phyloP scores from a whole-genome alignment of 2,113 vertebrate species.

The Podilymbus podiceps region DNA sequence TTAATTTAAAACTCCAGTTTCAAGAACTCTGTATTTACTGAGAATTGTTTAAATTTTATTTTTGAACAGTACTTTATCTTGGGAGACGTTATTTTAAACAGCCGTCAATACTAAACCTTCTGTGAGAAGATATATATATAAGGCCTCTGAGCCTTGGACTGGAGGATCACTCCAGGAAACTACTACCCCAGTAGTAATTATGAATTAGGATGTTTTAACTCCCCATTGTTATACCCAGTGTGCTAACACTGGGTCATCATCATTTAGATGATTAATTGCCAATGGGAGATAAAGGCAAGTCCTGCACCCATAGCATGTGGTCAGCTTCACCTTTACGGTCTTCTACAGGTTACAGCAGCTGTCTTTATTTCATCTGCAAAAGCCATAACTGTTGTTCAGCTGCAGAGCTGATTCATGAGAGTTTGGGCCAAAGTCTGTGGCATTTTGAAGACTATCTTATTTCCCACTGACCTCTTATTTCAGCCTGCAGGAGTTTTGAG shows the following conservation, averaged over 20 bases:
- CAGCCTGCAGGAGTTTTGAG: not conserved
- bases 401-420: not conserved
- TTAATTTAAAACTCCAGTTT: not conserved
- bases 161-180: not conserved
- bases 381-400: not conserved
- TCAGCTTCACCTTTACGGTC: not conserved
- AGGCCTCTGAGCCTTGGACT: not conserved
- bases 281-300: not conserved
- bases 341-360: not conserved
- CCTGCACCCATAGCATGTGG: rapidly evolving
- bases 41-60: not conserved
- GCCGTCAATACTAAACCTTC: not conserved
- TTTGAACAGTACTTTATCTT: not conserved
- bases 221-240: not conserved
- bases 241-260: too few species aligned
- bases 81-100: not conserved
- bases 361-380: not conserved
- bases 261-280: not conserved
- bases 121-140: not conserved
- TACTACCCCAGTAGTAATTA: not conserved
- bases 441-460: not conserved
- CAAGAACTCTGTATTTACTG: not conserved
- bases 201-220: not conserved
- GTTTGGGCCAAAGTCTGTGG: not conserved
- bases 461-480: not conserved